phyloP scores from a whole-genome alignment of 2,888 invertebrate species.

The Folsomia candida region DNA sequence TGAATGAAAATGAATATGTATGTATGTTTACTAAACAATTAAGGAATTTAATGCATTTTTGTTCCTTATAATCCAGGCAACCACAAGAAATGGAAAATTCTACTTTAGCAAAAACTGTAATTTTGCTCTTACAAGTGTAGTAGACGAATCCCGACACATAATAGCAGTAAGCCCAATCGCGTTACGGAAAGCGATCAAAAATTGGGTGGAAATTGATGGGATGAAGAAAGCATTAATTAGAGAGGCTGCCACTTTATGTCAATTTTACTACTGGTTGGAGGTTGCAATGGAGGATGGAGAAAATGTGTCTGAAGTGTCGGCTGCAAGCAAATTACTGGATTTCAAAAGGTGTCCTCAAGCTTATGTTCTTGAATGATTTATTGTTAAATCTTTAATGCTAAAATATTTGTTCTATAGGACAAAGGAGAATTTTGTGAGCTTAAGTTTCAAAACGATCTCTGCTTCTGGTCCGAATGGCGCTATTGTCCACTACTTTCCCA shows the following conservation, averaged over 20 bases:
- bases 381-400: constrained; percentile 2
- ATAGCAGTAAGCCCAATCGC: constrained; percentile 74
- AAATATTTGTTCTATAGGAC: constrained; percentile 13
- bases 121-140: constrained; percentile 60
- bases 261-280: constrained; percentile 74
- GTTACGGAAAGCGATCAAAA: constrained; percentile 83
- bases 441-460: constrained; percentile 88
- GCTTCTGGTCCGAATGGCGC: constrained; percentile 88
- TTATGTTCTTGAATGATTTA: not conserved
- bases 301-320: constrained; percentile 69
- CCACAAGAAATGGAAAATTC: constrained; percentile 57
- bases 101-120: constrained; percentile 65
- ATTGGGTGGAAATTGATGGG: constrained; percentile 70
- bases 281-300: constrained; percentile 58
- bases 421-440: constrained; percentile 59
- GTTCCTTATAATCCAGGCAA: constrained; percentile 45
- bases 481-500: constrained; percentile 85
- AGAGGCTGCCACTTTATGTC: constrained; percentile 86
- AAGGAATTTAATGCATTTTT: constrained; percentile 9
- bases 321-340: constrained; percentile 67
- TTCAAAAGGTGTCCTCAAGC: constrained; percentile 62
- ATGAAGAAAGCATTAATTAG: constrained; percentile 80
- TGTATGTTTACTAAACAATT: not conserved
- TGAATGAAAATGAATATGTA: no score
- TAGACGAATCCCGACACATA: constrained; percentile 56